Evolutionary conservation across 2,113 vertebrate genomes (phyloP).

Genomic region (Hemiprocne comata): DNA sequence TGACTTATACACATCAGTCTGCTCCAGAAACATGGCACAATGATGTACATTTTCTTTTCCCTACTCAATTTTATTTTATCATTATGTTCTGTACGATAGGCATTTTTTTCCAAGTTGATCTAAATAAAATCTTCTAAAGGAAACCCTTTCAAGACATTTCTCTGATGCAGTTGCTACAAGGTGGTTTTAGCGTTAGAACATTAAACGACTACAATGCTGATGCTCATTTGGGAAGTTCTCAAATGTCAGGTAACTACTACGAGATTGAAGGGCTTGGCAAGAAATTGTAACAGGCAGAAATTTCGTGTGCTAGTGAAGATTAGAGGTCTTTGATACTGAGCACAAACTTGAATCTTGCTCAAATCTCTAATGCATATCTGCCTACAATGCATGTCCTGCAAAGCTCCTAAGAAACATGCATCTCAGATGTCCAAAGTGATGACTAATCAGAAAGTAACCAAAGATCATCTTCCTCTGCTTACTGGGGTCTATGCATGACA

Average conservation of each 20-base stretch:
- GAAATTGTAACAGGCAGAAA: not conserved
- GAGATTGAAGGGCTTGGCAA: not conserved
- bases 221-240: not conserved
- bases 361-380: not conserved
- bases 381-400: not conserved
- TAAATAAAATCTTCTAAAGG: not conserved
- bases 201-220: not conserved
- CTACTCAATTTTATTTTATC: not conserved
- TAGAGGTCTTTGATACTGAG: not conserved
- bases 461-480: not conserved
- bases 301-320: not conserved
- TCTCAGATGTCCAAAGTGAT: not conserved
- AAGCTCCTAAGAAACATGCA: not conserved
- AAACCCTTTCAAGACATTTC: not conserved
- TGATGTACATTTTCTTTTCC: not conserved
- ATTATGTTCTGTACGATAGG: not conserved
- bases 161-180: not conserved
- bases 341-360: not conserved
- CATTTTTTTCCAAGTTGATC: not conserved
- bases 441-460: not conserved
- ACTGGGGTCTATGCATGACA: rapidly evolving
- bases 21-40: not conserved
- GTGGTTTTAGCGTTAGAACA: not conserved
- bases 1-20: not conserved
- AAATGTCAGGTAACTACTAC: not conserved